Percentiles rank a stretch among this genome's conserved stretches.
Evolutionary conservation across 2,888 invertebrate genomes (phyloP).

Genomic region (Agrochola circellaris): DNA sequence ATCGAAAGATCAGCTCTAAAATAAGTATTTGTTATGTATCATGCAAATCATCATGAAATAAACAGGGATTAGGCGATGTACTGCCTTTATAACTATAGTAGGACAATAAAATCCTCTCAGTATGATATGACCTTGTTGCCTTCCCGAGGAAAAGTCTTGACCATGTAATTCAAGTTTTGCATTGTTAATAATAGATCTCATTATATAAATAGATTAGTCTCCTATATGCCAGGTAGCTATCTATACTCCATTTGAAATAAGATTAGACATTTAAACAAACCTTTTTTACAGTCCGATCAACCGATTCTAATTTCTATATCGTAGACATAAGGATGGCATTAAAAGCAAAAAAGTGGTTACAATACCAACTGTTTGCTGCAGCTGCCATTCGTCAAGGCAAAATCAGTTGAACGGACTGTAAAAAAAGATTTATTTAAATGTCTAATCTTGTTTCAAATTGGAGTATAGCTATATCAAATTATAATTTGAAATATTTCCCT

Average conservation of each 20-base stretch:
- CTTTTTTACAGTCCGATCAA: too few species aligned
- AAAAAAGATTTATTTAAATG: too few species aligned
- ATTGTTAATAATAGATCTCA: constrained; percentile 59
- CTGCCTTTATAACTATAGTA: constrained; percentile 6
- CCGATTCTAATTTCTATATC: too few species aligned
- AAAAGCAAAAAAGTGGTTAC: too few species aligned
- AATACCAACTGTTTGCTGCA: too few species aligned
- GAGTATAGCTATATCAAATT: neutral
- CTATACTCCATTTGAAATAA: too few species aligned
- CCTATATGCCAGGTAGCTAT: constrained; percentile 15
- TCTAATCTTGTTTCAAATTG: too few species aligned
- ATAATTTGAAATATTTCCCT: constrained; percentile 30
- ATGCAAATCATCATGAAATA: neutral
- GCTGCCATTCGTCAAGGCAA: too few species aligned
- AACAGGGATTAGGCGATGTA: neutral
- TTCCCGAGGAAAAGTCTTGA: constrained; percentile 24
- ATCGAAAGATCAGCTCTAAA: neutral
- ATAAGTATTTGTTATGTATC: constrained; percentile 2
- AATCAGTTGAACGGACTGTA: too few species aligned
- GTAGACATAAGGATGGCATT: too few species aligned
- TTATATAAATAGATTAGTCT: constrained; percentile 44
- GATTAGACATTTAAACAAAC: too few species aligned
- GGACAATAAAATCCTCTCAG: constrained; percentile 5
- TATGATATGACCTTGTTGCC: constrained; percentile 1
- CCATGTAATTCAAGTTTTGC: constrained; percentile 34